phyloP scores from a whole-genome alignment of 2,888 invertebrate genomes.

The Cistogaster globosa region DNA sequence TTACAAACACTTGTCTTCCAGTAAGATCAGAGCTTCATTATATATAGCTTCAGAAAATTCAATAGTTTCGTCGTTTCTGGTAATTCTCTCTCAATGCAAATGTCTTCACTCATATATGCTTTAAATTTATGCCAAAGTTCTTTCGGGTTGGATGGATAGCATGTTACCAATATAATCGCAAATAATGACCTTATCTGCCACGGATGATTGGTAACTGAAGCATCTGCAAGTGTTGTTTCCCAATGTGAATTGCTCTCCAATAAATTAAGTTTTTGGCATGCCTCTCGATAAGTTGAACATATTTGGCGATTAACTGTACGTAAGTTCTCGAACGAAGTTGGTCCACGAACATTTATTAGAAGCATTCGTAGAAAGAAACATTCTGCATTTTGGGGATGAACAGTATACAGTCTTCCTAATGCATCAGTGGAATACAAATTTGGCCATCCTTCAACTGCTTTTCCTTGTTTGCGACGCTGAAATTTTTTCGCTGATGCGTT shows the following conservation, averaged over 20 bases:
- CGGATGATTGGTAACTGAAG: not conserved
- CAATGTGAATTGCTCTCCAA: constrained; percentile 51
- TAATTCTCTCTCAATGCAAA: constrained; percentile 15
- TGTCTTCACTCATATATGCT: constrained; percentile 33
- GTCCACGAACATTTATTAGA: constrained; percentile 37
- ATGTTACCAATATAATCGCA: not conserved
- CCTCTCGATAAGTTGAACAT: constrained; percentile 38
- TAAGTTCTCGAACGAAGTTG: constrained; percentile 39
- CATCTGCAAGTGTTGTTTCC: constrained; percentile 28
- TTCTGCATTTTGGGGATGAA: constrained; percentile 30
- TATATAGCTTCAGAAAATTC: constrained; percentile 31
- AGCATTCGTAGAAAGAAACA: constrained; percentile 46
- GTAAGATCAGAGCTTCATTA: constrained; percentile 4
- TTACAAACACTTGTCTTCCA: constrained; percentile 29
- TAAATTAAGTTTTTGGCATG: constrained; percentile 39
- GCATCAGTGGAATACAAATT: constrained; percentile 18
- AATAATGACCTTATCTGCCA: not conserved
- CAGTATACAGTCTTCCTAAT: constrained; percentile 11
- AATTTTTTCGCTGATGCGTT: not conserved
- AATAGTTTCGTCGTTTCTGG: constrained; percentile 9
- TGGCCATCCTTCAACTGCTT: constrained; percentile 13
- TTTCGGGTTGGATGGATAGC: constrained; percentile 21
- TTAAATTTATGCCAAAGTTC: constrained; percentile 25
- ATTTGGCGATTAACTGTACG: constrained; percentile 37
- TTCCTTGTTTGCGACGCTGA: constrained; percentile 13